These are phyloP conservation scores for Galaxea fascicularis DNA, from an alignment of 92 coral and sea anemone species.

Conservation along the genomic window DNA sequence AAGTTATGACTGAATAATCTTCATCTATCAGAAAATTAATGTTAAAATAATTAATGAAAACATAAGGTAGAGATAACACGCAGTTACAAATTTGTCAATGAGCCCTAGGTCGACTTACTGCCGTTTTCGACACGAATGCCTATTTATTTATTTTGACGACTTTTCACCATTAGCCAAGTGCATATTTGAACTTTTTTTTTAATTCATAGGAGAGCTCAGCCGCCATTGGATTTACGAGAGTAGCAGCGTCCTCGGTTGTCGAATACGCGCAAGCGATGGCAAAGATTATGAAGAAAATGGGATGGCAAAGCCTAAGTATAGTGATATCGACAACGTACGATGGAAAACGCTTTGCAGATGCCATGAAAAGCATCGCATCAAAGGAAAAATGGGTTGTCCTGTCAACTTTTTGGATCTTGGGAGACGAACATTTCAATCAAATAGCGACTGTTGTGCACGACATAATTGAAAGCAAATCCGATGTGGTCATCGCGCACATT, in stretches of 20 bases:
- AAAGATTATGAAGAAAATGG: constrained; percentile 66
- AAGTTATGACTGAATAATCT: too few relatives aligned
- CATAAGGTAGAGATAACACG: too few relatives aligned
- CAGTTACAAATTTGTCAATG: too few relatives aligned
- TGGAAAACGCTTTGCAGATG: constrained; percentile 51
- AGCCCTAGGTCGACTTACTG: too few relatives aligned
- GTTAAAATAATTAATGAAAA: too few relatives aligned
- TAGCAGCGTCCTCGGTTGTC: constrained; percentile 33
- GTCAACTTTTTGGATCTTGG: constrained; percentile 29
- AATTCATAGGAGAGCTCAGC: constrained; percentile 27
- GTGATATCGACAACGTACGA: constrained; percentile 50
- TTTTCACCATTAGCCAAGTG: not conserved
- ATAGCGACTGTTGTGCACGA: not conserved
- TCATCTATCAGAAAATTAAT: too few relatives aligned
- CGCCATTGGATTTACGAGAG: constrained; percentile 16
- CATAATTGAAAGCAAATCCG: constrained; percentile 31
- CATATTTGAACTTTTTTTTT: not conserved
- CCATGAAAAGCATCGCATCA: constrained; percentile 20
- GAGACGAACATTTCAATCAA: constrained; percentile 6
- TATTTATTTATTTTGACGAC: too few relatives aligned
- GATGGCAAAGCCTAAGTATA: constrained; percentile 62
- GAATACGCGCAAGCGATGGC: constrained; percentile 59
- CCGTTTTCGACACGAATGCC: not conserved
- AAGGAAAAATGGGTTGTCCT: constrained; percentile 46
- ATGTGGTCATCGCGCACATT: constrained; percentile 45